Evolutionary conservation across 2,113 vertebrate species (phyloP).

Genomic region (Chloropsis hardwickii): DNA sequence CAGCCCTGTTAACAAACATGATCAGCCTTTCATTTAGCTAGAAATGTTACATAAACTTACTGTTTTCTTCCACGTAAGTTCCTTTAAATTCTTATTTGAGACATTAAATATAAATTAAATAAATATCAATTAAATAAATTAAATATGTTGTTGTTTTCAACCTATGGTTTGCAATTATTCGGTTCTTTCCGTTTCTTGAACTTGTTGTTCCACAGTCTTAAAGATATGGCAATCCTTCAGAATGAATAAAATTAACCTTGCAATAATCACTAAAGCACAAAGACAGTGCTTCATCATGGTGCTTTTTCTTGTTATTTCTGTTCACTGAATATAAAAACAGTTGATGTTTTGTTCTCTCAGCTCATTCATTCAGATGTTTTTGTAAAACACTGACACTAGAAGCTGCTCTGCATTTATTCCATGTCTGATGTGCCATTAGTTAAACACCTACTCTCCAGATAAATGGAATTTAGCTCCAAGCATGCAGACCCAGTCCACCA

Average conservation of each 20-base stretch:
- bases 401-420: slow-evolving; percentile 13
- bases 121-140: no score
- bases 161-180: neutral
- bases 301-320: slow-evolving; percentile 1
- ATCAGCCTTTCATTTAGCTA: neutral
- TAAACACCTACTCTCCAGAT: slow-evolving; percentile 26
- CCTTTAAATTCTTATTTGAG: neutral
- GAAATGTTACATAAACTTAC: neutral
- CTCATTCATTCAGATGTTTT: slow-evolving; percentile 19
- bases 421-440: neutral
- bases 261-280: neutral
- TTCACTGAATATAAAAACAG: slow-evolving; percentile 8
- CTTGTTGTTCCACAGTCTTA: neutral
- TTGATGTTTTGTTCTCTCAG: neutral
- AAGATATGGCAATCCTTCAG: fast-evolving
- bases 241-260: neutral
- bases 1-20: neutral
- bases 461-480: slow-evolving; percentile 29
- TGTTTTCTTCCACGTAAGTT: neutral
- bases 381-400: neutral
- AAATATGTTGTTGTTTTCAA: neutral
- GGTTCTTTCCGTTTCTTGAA: neutral
- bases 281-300: neutral
- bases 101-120: neutral
- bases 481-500: neutral